Conservation (phyloP, 2,113 vertebrate species). For the Neolamprologus hecqui region DNA sequence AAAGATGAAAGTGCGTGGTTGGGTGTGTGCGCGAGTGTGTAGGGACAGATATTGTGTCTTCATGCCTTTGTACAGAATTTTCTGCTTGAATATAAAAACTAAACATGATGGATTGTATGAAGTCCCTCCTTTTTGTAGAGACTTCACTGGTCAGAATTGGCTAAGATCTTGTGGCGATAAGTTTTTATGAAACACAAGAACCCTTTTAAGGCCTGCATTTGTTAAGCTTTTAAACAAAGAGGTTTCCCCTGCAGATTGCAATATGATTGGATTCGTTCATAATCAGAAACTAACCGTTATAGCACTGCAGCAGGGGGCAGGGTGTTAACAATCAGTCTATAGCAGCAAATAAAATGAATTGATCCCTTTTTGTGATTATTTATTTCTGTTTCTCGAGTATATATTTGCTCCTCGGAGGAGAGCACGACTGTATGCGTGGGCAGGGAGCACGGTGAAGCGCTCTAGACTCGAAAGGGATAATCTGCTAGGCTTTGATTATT, state of each 20-base stretch:
- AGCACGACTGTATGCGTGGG: neutral
- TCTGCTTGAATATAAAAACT: slow-evolving; percentile 24
- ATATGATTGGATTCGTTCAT: slow-evolving; percentile 18
- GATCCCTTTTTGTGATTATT: slow-evolving; percentile 58
- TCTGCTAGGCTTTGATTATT: slow-evolving; percentile 44
- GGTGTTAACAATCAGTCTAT: slow-evolving; percentile 9
- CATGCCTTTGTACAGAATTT: slow-evolving; percentile 62
- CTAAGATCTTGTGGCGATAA: neutral
- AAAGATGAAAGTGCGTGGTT: neutral
- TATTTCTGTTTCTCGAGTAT: slow-evolving; percentile 63
- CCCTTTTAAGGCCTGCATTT: slow-evolving; percentile 19
- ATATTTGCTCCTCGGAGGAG: slow-evolving; percentile 48
- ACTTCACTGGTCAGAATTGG: slow-evolving; percentile 4
- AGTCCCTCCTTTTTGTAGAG: slow-evolving; percentile 11
- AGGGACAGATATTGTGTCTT: neutral
- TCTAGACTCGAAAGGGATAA: slow-evolving; percentile 69
- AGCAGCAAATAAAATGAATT: slow-evolving; percentile 20
- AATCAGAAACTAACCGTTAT: slow-evolving; percentile 52
- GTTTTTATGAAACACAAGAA: slow-evolving; percentile 37
- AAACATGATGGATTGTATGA: slow-evolving; percentile 30
- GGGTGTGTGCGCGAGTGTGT: neutral
- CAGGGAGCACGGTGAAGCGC: slow-evolving; percentile 21
- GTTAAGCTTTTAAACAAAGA: slow-evolving; percentile 28
- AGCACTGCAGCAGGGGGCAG: neutral
- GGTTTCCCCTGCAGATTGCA: slow-evolving; percentile 24